phyloP scores from a whole-genome alignment of 1,140 invertebrate genomes.

The Drosophila mayri region DNA sequence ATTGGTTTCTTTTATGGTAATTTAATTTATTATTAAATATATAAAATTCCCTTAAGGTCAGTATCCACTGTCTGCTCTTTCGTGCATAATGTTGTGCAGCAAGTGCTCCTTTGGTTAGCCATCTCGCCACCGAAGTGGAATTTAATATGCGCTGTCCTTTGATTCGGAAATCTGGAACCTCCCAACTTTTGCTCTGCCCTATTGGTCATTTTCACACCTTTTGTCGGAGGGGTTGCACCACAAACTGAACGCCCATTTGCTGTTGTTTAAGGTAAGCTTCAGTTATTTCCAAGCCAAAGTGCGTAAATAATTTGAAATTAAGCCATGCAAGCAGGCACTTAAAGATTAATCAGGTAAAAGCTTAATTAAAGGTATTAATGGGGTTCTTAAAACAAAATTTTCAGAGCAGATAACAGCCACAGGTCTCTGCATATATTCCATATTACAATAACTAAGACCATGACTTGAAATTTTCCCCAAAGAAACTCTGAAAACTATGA shows the following conservation, averaged over 20 bases:
- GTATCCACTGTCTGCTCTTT: slow-evolving; percentile 2
- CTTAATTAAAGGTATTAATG: neutral
- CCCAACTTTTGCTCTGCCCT: neutral
- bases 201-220: slow-evolving; percentile 9
- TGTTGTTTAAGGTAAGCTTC: neutral
- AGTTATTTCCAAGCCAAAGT: neutral
- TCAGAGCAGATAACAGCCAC: neutral
- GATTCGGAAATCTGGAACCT: neutral
- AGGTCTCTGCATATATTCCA: neutral
- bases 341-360: neutral
- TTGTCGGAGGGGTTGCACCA: neutral
- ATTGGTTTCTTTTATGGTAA: neutral
- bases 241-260: neutral
- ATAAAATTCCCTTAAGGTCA: neutral
- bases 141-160: slow-evolving; percentile 25
- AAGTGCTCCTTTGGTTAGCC: slow-evolving; percentile 8
- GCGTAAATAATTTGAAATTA: neutral
- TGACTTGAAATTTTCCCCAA: neutral
- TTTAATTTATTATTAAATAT: neutral
- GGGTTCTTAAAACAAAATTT: neutral
- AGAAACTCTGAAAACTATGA: slow-evolving; percentile 10
- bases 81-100: slow-evolving; percentile 13
- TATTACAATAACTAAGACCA: neutral
- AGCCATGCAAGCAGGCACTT: neutral
- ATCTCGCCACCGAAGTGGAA: slow-evolving; percentile 28